Evolutionary conservation across 1,140 invertebrate genomes (phyloP), one percentile per base, ranked within the genome.

Genomic region (Pseudomyrmex flavicornis): DNA sequence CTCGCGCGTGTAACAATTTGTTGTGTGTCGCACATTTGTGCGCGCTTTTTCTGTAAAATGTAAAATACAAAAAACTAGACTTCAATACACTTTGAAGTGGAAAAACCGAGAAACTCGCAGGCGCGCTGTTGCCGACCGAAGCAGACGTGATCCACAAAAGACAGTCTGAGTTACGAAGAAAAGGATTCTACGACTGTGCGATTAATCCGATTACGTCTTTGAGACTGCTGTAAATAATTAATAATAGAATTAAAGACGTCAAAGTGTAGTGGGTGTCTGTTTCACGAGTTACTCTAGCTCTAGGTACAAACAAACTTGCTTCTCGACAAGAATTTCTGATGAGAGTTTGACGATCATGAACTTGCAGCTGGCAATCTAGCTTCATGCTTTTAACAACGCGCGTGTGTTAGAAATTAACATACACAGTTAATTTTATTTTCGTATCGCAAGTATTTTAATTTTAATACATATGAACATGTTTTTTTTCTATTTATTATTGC

Each of bases 201-300:
- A 83, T 84, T 84, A 84, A 86, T 56, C 26, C 22, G 56, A 84
- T 84, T 86, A 62, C 5, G 7, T 66, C 50, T 76, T 77, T 20
- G 44, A 52, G 73, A 12, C 46, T 56, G 58, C 3, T 35, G 1
- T 26, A 20, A 20, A 5, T 74, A 85, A 86, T 26, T n/a, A 20
- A 5, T 74, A 85, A 86, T 84, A 54, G 56, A 62, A 86, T 73
- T 54, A 66, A 15, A 56, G 20, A 10, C n/a, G 15, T 61, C 9
- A 83, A 26, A 58, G 12, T 35, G 10, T 13, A 54, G 17, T 17
- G 7, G 26, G 8, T 70, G 58, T 70, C 15, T 70, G 20, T 58
- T 69, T 58, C 35, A 7, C 35, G 54, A 44, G 1, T 56, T 68
- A 17, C n/a, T 26, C 3, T 10, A 17, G 54, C n/a, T 26, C 3